phyloP scores from a whole-genome alignment of 2,113 vertebrate genomes.

The Muscicapa adusta region DNA sequence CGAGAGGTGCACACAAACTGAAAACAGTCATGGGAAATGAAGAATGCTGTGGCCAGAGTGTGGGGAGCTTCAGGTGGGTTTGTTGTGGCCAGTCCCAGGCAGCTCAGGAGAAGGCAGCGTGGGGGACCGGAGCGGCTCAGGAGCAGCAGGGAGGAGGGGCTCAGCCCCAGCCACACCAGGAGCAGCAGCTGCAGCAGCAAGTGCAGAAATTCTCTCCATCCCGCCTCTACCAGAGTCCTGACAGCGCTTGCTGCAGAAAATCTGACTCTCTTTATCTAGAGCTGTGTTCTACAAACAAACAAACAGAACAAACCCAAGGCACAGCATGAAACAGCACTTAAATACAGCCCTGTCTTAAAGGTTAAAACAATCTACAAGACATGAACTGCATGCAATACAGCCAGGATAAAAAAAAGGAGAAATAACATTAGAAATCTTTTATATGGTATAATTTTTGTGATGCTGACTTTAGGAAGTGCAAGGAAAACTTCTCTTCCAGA shows the following conservation, averaged over 20 bases:
- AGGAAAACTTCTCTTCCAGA: not conserved
- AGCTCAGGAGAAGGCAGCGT: not conserved
- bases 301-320: not conserved
- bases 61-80: not conserved
- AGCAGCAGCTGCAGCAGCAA: constrained; percentile 44
- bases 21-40: not conserved
- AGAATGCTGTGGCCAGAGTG: not conserved
- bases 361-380: not conserved
- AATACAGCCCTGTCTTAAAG: not conserved
- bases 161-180: constrained; percentile 5
- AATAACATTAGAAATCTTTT: not conserved
- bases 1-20: not conserved
- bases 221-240: constrained; percentile 53
- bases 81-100: constrained; percentile 45
- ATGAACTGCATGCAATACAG: constrained; percentile 65
- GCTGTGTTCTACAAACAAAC: constrained; percentile 86
- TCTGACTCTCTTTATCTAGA: constrained; percentile 92
- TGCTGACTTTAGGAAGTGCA: not conserved
- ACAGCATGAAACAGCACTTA: not conserved
- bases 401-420: constrained; percentile 72
- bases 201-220: constrained; percentile 32
- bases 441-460: not conserved
- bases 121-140: constrained; percentile 22
- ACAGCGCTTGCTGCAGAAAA: constrained; percentile 76
- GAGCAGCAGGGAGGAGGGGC: constrained; percentile 49